phyloP scores from a whole-genome alignment of 2,797 vertebrate species.

The Botia kubotai region DNA sequence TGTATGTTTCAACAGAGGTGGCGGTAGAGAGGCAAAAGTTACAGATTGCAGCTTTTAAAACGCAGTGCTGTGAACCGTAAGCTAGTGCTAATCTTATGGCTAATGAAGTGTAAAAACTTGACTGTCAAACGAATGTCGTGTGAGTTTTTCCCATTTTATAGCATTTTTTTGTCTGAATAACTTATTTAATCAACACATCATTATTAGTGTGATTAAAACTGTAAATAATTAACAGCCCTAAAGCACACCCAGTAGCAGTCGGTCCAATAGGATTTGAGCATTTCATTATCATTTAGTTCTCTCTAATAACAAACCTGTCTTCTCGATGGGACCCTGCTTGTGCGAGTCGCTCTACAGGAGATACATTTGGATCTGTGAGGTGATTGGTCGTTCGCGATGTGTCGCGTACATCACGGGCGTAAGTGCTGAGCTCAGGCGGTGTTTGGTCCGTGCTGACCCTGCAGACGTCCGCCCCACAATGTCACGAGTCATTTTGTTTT shows the following conservation, averaged over 20 bases:
- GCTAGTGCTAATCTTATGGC: too few species aligned
- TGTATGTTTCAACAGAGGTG: too few species aligned
- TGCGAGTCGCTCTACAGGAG: not conserved
- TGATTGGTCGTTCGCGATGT: constrained; percentile 10
- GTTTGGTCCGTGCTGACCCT: constrained; percentile 35
- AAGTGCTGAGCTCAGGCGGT: constrained; percentile 43
- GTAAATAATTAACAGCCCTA: not conserved
- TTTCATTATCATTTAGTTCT: not conserved
- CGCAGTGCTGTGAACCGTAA: too few species aligned
- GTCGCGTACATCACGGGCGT: constrained; percentile 16
- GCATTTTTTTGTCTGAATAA: not conserved
- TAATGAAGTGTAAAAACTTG: too few species aligned
- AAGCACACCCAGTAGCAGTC: not conserved
- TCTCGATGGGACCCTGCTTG: not conserved
- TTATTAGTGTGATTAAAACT: not conserved
- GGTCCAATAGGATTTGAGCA: not conserved
- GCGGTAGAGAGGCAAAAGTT: too few species aligned
- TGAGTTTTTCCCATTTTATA: not conserved
- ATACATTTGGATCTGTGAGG: not conserved
- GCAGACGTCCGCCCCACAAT: constrained; percentile 26
- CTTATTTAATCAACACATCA: not conserved
- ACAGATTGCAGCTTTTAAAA: too few species aligned
- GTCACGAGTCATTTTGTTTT: constrained; percentile 34
- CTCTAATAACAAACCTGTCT: not conserved
- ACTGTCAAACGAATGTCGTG: too few species aligned